Evolutionary conservation across 1,140 invertebrate species (phyloP).

Genomic region (Drosophila pallidifrons): DNA sequence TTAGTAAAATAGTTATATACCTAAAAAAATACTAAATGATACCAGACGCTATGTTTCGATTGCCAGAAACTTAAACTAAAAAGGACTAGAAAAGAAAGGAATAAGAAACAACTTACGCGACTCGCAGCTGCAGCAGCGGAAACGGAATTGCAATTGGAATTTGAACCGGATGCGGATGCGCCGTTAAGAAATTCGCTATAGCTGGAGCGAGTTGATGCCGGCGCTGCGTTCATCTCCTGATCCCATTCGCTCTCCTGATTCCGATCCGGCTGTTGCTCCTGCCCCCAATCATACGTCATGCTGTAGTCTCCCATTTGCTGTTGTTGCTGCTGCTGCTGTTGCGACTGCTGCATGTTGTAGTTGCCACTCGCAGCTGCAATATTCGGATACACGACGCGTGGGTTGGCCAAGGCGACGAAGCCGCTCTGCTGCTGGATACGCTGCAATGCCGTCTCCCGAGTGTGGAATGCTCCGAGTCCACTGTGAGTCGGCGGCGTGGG

Average conservation of each 20-base stretch:
- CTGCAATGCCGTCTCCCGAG: slow-evolving; percentile 64
- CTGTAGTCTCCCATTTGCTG: slow-evolving; percentile 33
- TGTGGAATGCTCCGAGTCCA: slow-evolving; percentile 62
- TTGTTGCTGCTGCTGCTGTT: slow-evolving; percentile 16
- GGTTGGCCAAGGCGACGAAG: slow-evolving; percentile 15
- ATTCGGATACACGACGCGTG: slow-evolving; percentile 31
- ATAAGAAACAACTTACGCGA: slow-evolving; percentile 45
- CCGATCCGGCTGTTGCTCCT: not conserved
- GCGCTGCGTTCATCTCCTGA: slow-evolving; percentile 10
- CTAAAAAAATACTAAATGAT: too few species aligned
- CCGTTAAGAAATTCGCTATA: slow-evolving; percentile 60
- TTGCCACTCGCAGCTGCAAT: not conserved
- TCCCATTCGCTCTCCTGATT: slow-evolving; percentile 21
- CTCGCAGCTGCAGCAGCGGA: slow-evolving; percentile 37
- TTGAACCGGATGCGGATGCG: slow-evolving; percentile 4
- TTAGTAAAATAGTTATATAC: too few species aligned
- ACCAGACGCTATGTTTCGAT: too few species aligned
- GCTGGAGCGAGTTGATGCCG: slow-evolving; percentile 29
- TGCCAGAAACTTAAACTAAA: too few species aligned
- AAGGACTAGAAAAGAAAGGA: too few species aligned
- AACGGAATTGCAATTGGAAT: not conserved
- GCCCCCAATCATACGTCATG: slow-evolving; percentile 22
- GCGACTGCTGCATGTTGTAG: slow-evolving; percentile 25
- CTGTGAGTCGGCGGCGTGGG: slow-evolving; percentile 68
- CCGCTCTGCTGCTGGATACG: slow-evolving; percentile 77